Conservation (phyloP, 2,797 vertebrate genomes). For the Ataeniobius toweri region DNA sequence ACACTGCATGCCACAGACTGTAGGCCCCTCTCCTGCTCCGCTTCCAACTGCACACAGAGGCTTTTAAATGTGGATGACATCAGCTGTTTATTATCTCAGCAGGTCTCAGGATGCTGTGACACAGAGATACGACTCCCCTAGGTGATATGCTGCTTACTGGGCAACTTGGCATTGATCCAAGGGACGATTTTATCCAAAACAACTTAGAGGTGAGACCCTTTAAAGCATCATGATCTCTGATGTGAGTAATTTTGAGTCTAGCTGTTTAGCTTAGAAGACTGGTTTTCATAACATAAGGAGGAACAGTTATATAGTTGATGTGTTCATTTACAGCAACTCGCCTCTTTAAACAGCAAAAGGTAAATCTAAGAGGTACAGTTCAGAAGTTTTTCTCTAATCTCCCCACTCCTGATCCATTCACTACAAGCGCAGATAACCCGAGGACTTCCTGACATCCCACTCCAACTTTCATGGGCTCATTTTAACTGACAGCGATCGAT, state of each 20-base stretch:
- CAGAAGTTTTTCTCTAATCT: constrained; percentile 11
- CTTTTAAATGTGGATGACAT: neutral
- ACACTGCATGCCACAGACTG: neutral
- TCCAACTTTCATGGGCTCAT: constrained; percentile 39
- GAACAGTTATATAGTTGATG: too few relatives aligned
- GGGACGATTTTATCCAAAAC: neutral
- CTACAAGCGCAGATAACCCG: constrained; percentile 15
- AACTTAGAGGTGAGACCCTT: neutral
- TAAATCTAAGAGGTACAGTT: constrained; percentile 11
- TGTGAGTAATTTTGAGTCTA: neutral
- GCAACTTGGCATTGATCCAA: neutral
- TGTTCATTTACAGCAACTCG: too few relatives aligned
- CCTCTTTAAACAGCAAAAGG: neutral
- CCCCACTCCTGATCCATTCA: constrained; percentile 21
- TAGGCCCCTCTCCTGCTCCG: neutral
- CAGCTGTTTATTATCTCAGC: constrained; percentile 4
- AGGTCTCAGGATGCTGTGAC: neutral
- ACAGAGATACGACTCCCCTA: neutral
- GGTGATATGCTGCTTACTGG: neutral
- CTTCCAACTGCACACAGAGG: neutral
- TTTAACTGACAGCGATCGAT: constrained; percentile 60
- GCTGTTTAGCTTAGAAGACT: neutral
- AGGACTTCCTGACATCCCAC: constrained; percentile 46
- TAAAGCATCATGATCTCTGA: neutral
- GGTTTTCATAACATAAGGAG: neutral